Percentiles rank a stretch among this genome's conserved stretches.
Conservation (phyloP, 2,888 invertebrate genomes). For the Hirtodrosophila duncani region DNA sequence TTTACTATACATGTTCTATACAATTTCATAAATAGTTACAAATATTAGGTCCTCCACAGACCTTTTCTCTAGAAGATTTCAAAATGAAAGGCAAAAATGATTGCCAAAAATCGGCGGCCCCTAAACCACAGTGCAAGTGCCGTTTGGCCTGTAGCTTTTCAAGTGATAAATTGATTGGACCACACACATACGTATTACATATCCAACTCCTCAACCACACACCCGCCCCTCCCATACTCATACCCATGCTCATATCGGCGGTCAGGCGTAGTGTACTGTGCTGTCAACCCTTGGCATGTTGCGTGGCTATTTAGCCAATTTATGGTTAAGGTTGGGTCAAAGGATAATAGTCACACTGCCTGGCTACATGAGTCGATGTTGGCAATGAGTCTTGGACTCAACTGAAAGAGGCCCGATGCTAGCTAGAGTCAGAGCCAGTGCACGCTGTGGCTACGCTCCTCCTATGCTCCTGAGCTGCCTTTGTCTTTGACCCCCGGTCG, state of each 20-base stretch:
- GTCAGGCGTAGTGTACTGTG: constrained; percentile 44
- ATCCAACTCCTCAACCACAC: constrained; percentile 8
- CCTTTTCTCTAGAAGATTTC: no score
- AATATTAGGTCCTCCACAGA: no score
- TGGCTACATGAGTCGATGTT: constrained; percentile 30
- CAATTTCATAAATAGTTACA: no score
- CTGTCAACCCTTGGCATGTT: constrained; percentile 58
- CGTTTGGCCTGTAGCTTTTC: constrained; percentile 34
- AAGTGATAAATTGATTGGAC: constrained; percentile 75
- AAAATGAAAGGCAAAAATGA: no score
- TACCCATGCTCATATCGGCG: constrained; percentile 35
- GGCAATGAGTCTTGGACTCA: background rate
- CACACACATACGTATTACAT: constrained; percentile 9
- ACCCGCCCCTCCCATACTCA: constrained; percentile 1
- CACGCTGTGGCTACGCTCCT: constrained; percentile 15
- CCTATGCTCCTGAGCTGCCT: constrained; percentile 35
- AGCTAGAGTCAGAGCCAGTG: constrained; percentile 2
- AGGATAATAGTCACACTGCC: constrained; percentile 67
- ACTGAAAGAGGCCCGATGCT: no score
- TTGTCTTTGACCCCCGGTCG: constrained; percentile 62
- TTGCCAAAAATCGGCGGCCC: no score
- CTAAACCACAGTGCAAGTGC: no score
- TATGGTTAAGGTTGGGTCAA: constrained; percentile 72
- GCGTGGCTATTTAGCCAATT: constrained; percentile 71
- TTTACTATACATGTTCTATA: no score